Conservation (phyloP, 2,888 invertebrate genomes). For the Allacma fusca region DNA sequence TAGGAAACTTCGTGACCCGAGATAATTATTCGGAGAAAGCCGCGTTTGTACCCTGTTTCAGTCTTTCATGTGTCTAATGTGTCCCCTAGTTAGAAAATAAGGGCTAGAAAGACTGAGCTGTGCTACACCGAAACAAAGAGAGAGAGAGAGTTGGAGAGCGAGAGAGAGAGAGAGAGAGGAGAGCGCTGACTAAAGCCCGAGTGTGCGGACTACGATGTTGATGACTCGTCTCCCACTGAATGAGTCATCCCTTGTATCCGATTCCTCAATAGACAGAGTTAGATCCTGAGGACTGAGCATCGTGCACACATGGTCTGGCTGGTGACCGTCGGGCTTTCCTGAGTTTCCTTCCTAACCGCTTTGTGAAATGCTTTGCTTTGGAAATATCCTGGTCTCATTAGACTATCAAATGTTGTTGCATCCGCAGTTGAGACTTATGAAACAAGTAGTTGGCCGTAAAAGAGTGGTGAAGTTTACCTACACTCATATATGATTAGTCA, state of each 20-base stretch:
- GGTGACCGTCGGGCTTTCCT: conserved; percentile 29
- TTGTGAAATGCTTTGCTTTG: not conserved
- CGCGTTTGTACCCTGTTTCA: conserved; percentile 36
- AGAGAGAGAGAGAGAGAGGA: conserved; percentile 12
- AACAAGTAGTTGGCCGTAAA: not conserved
- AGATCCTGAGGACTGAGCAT: not conserved
- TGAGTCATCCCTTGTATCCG: conserved; percentile 38
- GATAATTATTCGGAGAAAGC: conserved; percentile 48
- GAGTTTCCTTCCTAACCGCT: not conserved
- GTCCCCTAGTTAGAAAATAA: conserved; percentile 40
- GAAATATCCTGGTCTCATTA: not conserved
- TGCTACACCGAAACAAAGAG: conserved; percentile 16
- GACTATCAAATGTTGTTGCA: not conserved
- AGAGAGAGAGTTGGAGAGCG: not conserved
- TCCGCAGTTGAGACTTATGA: not conserved
- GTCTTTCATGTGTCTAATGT: conserved; percentile 33
- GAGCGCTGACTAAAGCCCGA: conserved; percentile 10
- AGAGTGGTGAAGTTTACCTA: not conserved
- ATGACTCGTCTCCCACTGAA: conserved; percentile 36
- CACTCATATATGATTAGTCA: not conserved
- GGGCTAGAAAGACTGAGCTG: conserved; percentile 34
- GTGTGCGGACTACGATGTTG: conserved; percentile 30
- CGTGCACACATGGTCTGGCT: conserved; percentile 2
- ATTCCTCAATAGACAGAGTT: not conserved
- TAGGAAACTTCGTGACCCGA: conserved; percentile 47